Evolutionary conservation across 2,888 invertebrate genomes (phyloP), one percentile per base, ranked within the genome.

Genomic region (Escarpia spicata): DNA sequence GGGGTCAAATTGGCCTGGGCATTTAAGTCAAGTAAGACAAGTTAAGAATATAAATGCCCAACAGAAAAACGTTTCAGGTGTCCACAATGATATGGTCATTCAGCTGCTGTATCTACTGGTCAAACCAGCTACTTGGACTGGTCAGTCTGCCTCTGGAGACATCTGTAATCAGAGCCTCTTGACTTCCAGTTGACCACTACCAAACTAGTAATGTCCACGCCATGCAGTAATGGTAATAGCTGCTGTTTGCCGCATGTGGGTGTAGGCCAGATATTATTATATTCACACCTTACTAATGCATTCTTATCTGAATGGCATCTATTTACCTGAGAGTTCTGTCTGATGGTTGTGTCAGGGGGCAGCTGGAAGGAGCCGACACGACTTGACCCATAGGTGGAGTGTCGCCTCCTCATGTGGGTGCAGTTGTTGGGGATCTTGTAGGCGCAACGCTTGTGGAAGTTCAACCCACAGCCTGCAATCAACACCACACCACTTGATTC

Each of bases 391-490:
- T 75, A 75, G 75, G 75, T 75, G 75, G 75, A 75, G 75, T 75
- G 75, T 3, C 75, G 75, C 6, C 75, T 15, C 75, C 75, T 75
- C 75, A 75, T 75, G 75, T 75, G 91, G 4, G 44, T 44, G 91
- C 91, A 91, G 91, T 91, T 91, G 96, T 99, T 99, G 92, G 99
- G 99, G 94, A 99, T 98, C 97, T 99, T 99, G 94, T 99, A 98
- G 91, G 97, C 97, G 96, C 97, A 99, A 92, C 99, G 97, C 97
- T 99, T 99, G 97, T 99, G 99, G 97, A 99, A 99, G 97, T 99
- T 99, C 96, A 98, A 97, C 26, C 99, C 98, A 97, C 99, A 99
- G 94, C 99, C 99, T 99, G 97, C 15, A 96, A 95, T 93, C 93
- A 43, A 91, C 91, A 37, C 37, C 37, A 37, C 37, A 37, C 37